phyloP scores from a whole-genome alignment of 2,888 invertebrate species.

The Nasonovia ribisnigri region DNA sequence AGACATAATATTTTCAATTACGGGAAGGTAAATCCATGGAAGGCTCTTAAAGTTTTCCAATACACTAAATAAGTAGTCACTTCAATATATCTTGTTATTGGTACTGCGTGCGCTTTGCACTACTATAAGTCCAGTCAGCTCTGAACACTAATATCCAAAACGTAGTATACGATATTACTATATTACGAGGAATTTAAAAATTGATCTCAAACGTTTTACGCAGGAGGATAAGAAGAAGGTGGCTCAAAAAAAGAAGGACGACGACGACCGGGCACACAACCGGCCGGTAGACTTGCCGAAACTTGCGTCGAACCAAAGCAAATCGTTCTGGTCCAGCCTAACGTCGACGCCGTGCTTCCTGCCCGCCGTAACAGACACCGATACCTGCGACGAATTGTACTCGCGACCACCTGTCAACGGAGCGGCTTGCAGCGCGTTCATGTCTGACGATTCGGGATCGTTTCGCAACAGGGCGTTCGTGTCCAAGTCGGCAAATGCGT shows the following conservation, averaged over 20 bases:
- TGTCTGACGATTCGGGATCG: conserved; percentile 64
- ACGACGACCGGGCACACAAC: conserved; percentile 31
- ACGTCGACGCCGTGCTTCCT: conserved; percentile 66
- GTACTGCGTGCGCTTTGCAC: background rate
- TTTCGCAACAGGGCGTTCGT: conserved; percentile 66
- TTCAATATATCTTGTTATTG: background rate
- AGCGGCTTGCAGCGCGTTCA: conserved; percentile 57
- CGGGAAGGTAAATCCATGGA: background rate
- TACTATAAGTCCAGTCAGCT: background rate
- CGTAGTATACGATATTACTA: background rate
- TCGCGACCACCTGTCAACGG: conserved; percentile 51
- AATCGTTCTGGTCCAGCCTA: conserved; percentile 40
- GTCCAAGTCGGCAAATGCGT: conserved; percentile 58
- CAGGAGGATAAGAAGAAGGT: conserved; percentile 45
- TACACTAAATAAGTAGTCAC: background rate
- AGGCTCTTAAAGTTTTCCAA: background rate
- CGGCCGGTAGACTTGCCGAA: background rate
- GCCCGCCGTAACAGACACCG: conserved; percentile 66
- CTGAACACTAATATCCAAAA: background rate
- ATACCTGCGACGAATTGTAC: conserved; percentile 35
- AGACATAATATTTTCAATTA: background rate
- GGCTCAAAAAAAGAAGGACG: conserved; percentile 59
- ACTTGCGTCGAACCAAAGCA: background rate
- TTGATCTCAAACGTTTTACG: background rate
- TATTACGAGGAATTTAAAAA: background rate